A percentile compares a stretch with the other conserved stretches of the same genome.
Evolutionary conservation across 2,113 vertebrate genomes (phyloP).

Genomic region (Phocoena phocoena): DNA sequence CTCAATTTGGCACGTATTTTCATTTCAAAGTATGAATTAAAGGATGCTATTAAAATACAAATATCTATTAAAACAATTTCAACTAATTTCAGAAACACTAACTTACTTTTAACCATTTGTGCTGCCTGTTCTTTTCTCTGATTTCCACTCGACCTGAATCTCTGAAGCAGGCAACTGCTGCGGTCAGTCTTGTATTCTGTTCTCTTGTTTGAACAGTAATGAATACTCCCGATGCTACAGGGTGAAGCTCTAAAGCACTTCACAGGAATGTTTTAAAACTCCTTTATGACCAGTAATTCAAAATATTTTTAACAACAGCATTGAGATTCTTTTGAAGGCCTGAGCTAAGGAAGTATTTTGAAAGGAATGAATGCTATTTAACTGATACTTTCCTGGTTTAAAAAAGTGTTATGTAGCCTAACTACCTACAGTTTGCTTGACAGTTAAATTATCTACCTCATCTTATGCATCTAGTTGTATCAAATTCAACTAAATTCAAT

Average conservation of each 20-base stretch:
- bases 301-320: constrained; percentile 46
- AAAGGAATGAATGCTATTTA: constrained; percentile 20
- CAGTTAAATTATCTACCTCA: constrained; percentile 41
- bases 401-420: background rate
- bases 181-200: background rate
- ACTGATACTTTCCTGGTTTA: background rate
- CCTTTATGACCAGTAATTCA: constrained; percentile 2
- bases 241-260: background rate
- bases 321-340: background rate
- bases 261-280: constrained; percentile 20
- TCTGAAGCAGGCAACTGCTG: background rate
- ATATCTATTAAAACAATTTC: constrained; percentile 42
- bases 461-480: background rate
- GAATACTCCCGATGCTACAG: background rate
- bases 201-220: background rate
- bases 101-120: constrained; percentile 59
- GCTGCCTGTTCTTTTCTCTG: constrained; percentile 2
- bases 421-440: background rate
- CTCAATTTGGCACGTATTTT: constrained; percentile 41
- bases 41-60: constrained; percentile 40
- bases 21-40: constrained; percentile 55
- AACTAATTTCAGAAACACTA: constrained; percentile 59
- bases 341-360: background rate
- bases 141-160: background rate
- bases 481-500: background rate